phyloP scores from a whole-genome alignment of 1,140 invertebrate genomes.

The Colletes gigas region DNA sequence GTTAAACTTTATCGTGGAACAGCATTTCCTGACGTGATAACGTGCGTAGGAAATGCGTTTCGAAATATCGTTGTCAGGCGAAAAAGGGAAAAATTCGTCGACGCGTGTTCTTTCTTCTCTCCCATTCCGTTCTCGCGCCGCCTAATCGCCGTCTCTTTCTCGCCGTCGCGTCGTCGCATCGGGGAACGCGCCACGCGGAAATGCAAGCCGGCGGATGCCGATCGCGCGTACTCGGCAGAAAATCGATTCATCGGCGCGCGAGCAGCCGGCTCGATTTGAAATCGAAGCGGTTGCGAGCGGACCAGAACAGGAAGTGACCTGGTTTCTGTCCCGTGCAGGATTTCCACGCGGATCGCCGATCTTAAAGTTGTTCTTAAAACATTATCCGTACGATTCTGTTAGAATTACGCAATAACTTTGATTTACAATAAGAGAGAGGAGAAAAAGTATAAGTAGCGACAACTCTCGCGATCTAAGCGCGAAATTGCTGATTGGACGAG shows the following conservation, averaged over 20 bases:
- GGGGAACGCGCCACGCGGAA: conserved; percentile 56
- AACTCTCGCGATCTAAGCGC: not conserved
- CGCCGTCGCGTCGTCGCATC: no score
- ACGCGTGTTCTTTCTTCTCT: conserved; percentile 32
- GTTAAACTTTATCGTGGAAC: conserved; percentile 54
- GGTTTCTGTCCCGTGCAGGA: conserved; percentile 49
- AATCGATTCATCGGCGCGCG: conserved; percentile 49
- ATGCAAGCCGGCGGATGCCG: conserved; percentile 58
- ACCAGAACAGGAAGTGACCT: conserved; percentile 61
- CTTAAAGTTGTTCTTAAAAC: not conserved
- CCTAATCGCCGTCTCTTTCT: not conserved
- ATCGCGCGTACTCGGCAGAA: conserved; percentile 57
- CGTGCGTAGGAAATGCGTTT: conserved; percentile 20
- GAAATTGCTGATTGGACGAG: not conserved
- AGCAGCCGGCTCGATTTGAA: conserved; percentile 45
- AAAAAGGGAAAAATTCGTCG: conserved; percentile 42
- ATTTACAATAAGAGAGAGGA: no score
- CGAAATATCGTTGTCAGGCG: conserved; percentile 36
- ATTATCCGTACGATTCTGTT: no score
- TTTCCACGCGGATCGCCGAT: not conserved
- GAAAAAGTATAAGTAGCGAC: no score
- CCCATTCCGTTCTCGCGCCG: conserved; percentile 26
- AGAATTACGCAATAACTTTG: no score
- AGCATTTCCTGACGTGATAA: not conserved
- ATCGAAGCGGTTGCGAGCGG: conserved; percentile 52